Conservation (phyloP, 1,140 invertebrate genomes). For the Meloidogyne floridensis region DNA sequence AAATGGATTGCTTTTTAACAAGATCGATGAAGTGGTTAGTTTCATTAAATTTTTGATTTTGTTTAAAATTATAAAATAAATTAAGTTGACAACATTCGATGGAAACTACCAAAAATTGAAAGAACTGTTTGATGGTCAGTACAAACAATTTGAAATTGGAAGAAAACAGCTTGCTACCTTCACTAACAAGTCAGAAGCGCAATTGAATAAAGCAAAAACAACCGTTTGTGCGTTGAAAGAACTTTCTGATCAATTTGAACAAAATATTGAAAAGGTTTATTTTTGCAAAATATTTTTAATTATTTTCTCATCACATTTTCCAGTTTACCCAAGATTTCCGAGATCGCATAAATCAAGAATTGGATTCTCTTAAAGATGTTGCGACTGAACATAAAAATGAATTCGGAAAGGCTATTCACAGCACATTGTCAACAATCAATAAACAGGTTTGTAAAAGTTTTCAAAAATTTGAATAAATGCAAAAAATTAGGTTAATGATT, state of each 20-base stretch:
- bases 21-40: constrained; percentile 30
- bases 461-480: neutral
- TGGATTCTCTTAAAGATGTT: neutral
- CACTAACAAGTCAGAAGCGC: neutral
- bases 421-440: too few species aligned
- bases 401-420: too few species aligned
- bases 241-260: neutral
- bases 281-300: too few species aligned
- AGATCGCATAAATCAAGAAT: neutral
- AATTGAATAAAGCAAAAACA: constrained; percentile 12
- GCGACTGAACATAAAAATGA: too few species aligned
- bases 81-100: constrained; percentile 8
- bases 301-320: too few species aligned
- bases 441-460: neutral
- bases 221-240: too few species aligned
- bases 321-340: neutral
- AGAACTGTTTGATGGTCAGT: constrained; percentile 40
- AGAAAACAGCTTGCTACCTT: constrained; percentile 29
- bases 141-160: constrained; percentile 12
- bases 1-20: constrained; percentile 32
- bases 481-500: constrained; percentile 11
- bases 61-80: too few species aligned
- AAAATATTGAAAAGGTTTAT: neutral
- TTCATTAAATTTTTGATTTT: too few species aligned
- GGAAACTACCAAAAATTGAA: constrained; percentile 49